These are phyloP conservation scores for Hoplodrina ambigua DNA, from an alignment of 2,888 invertebrate species.

Conservation along the genomic window DNA sequence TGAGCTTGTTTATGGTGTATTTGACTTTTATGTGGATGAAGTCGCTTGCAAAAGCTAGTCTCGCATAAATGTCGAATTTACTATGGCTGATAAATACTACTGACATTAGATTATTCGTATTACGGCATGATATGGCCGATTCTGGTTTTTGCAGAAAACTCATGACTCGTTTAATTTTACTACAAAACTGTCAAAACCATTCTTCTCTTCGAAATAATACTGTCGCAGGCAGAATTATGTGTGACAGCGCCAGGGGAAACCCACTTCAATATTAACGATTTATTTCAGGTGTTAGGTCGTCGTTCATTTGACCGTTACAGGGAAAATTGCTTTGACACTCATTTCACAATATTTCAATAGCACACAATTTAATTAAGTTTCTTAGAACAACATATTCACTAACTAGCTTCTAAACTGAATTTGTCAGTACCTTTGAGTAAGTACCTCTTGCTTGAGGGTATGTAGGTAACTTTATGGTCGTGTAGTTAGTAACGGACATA, in stretches of 20 bases:
- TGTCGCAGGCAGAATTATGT: not conserved
- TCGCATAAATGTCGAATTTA: too few species aligned
- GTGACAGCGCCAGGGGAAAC: constrained; percentile 12
- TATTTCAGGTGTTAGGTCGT: constrained; percentile 12
- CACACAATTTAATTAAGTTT: constrained; percentile 21
- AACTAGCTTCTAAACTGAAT: constrained; percentile 17
- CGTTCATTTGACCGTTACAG: constrained; percentile 30
- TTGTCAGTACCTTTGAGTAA: constrained; percentile 4
- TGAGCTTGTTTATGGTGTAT: too few species aligned
- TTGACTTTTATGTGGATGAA: too few species aligned
- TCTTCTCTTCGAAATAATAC: constrained; percentile 6
- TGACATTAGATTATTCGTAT: too few species aligned
- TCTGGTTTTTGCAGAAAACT: not conserved
- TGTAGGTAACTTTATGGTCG: not conserved
- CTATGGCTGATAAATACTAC: too few species aligned
- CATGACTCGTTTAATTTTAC: not conserved
- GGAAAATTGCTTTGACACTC: constrained; percentile 37
- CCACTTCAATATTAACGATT: constrained; percentile 13
- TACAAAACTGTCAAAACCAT: not conserved
- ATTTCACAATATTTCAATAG: constrained; percentile 19
- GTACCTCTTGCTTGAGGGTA: constrained; percentile 5
- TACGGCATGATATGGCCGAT: too few species aligned
- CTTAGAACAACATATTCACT: constrained; percentile 5
- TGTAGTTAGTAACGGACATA: constrained; percentile 18
- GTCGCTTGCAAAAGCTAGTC: too few species aligned